Evolutionary conservation across 2,113 vertebrate species (phyloP), one percentile per base, ranked within the genome.

Genomic region (Syrmaticus mikado): DNA sequence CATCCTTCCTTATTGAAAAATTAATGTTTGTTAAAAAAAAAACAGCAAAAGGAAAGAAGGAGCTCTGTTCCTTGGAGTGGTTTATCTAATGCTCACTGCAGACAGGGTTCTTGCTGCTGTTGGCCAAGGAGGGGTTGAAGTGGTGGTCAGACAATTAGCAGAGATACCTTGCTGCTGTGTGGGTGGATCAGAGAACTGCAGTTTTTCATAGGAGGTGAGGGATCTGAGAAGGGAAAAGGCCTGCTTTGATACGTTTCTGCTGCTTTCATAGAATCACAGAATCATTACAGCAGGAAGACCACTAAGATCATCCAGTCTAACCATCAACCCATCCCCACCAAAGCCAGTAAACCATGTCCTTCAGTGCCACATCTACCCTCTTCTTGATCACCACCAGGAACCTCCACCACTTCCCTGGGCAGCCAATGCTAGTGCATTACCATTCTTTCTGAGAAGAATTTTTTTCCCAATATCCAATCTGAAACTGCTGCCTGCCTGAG

Each of bases 1-100:
- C 70, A 92, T 93, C 52, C 75, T 93, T 89, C 87, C 94, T 94
- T 97, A 95, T 41, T 94, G 75, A 96, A 96, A 97, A 93, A 65
- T 45, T 92, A 83, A 86, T 45, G 58, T 80, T 80, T 89, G 16
- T 82, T 94, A 82, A 7, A 55, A 72, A 43, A 36, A 46, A 52
- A 27, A 24, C 16, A 10, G 8, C 25, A 6, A 38, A 50, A 19
- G 25, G 34, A 89, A 87, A 61, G 50, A 90, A 95, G 65, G 85
- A 94, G 36, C 17, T 73, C 67, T 85, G 89, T 71, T 96, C 70
- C 58, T 58, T 61, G n/a, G 71, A 94, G 77, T 58, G 27, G 40
- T 92, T 84, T 48, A 32, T 73, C 81, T 87, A 87, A 92, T 4
- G 4, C 60, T 94, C 79, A 89, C 82, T 93, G 67, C 72, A 92